A percentile compares a stretch with the other conserved stretches of the same genome.
phyloP scores from a whole-genome alignment of 2,113 vertebrate species.

The Poeciliopsis turrubarensis region DNA sequence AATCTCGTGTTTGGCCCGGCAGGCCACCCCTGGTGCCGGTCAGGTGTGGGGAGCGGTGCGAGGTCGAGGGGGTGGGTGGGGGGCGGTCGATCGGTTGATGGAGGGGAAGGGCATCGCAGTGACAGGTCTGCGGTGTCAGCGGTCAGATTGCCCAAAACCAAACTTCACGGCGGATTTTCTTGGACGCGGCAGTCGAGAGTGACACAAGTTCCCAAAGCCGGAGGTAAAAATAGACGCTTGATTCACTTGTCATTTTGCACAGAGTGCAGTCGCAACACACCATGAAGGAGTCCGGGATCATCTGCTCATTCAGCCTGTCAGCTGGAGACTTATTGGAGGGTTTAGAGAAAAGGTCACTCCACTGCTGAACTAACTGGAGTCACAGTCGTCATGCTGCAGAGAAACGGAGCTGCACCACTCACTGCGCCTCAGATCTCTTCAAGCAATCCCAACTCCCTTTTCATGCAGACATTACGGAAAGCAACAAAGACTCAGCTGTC shows the following conservation, averaged over 20 bases:
- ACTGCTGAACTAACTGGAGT: conserved; percentile 56
- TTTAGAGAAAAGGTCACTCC: conserved; percentile 68
- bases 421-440: background rate
- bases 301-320: conserved; percentile 63
- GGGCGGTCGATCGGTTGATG: conserved; percentile 48
- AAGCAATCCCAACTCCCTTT: background rate
- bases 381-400: background rate
- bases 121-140: conserved; percentile 80
- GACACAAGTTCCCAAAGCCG: conserved; percentile 57
- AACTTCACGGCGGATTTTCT: conserved; percentile 73
- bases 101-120: conserved; percentile 69
- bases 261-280: conserved; percentile 54
- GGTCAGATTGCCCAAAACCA: conserved; percentile 79
- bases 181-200: conserved; percentile 53
- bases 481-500: background rate
- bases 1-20: conserved; percentile 53
- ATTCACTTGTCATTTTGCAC: conserved; percentile 72
- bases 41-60: conserved; percentile 72
- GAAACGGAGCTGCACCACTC: background rate
- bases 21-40: conserved; percentile 58
- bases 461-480: background rate
- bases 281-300: conserved; percentile 61
- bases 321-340: conserved; percentile 55
- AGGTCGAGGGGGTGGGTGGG: conserved; percentile 38
- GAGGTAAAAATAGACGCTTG: conserved; percentile 62